These are phyloP conservation scores for Luidia sarsii DNA, from an alignment of 53 echinoderm and acorn worm species.

Conservation along the genomic window DNA sequence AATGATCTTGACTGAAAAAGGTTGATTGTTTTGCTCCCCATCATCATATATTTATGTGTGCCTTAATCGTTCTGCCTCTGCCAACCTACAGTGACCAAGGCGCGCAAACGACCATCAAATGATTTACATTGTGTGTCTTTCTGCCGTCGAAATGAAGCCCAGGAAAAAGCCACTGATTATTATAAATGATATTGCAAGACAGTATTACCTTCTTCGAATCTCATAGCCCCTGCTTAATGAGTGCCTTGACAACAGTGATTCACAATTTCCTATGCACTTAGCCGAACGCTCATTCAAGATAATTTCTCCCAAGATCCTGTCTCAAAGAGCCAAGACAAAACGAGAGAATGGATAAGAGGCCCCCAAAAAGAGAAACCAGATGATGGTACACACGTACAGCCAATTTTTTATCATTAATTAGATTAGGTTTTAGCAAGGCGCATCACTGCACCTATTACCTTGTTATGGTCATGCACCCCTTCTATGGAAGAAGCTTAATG, in stretches of 20 bases:
- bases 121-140: no score
- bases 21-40: no score
- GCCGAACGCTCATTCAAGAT: conserved; percentile 13
- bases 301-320: conserved; percentile 23
- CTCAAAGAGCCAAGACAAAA: background rate
- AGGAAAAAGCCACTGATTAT: no score
- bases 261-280: conserved; percentile 28
- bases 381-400: conserved; percentile 40
- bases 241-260: background rate
- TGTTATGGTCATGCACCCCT: conserved; percentile 17
- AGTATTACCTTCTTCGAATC: background rate
- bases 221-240: conserved; percentile 12
- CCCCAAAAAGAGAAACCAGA: background rate
- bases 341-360: no score
- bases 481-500: conserved; percentile 7
- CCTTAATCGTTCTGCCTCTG: no score
- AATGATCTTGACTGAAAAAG: no score
- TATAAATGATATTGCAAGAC: background rate
- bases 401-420: conserved; percentile 53
- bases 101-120: no score
- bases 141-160: no score
- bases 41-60: no score
- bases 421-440: conserved; percentile 40
- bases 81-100: no score
- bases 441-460: conserved; percentile 27